phyloP scores from a whole-genome alignment of 1,140 invertebrate genomes.

The Phortica variegata region DNA sequence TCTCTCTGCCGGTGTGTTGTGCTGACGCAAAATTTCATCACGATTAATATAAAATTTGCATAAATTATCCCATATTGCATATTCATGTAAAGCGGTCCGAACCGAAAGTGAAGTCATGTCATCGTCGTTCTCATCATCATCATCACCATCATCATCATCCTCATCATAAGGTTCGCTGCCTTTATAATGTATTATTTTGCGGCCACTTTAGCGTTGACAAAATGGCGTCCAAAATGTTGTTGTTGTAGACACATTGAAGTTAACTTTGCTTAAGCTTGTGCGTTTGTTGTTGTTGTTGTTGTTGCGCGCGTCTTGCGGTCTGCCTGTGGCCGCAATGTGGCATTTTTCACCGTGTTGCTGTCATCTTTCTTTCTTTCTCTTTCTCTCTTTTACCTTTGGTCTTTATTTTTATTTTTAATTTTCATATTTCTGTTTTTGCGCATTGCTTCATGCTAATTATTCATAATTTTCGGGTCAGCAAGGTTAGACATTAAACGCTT shows the following conservation, averaged over 20 bases:
- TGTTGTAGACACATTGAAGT: constrained; percentile 53
- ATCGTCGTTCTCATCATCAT: too few relatives aligned
- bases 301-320: too few relatives aligned
- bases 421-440: too few relatives aligned
- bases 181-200: too few relatives aligned
- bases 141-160: too few relatives aligned
- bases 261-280: constrained; percentile 1
- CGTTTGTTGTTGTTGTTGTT: not conserved
- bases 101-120: constrained; percentile 24
- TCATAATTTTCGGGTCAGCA: constrained; percentile 43
- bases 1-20: not conserved
- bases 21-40: constrained; percentile 27
- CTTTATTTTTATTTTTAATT: too few relatives aligned
- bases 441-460: constrained; percentile 43
- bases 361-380: too few relatives aligned
- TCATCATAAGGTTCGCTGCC: too few relatives aligned
- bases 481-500: constrained; percentile 30
- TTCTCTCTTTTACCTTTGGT: too few relatives aligned
- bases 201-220: not conserved
- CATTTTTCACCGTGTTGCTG: too few relatives aligned
- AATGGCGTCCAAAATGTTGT: not conserved
- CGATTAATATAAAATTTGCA: constrained; percentile 57
- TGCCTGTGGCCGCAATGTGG: too few relatives aligned
- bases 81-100: constrained; percentile 52
- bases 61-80: constrained; percentile 58